Evolutionary conservation across 2,797 vertebrate genomes (phyloP).

Genomic region (Siniperca obscura): DNA sequence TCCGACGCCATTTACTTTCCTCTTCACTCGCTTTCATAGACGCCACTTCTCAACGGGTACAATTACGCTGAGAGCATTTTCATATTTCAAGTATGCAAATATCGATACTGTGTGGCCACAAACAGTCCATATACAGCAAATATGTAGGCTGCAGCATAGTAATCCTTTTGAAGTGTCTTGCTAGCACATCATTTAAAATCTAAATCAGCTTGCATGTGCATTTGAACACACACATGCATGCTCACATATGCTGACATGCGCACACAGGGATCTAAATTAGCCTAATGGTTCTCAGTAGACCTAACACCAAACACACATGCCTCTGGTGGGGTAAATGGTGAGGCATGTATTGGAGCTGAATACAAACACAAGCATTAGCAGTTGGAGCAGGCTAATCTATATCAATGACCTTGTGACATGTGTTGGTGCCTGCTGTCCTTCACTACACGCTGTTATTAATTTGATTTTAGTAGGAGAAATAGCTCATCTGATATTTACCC

Average conservation of each 20-base stretch:
- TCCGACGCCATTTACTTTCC: slow-evolving; percentile 68
- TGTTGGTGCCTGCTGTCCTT: slow-evolving; percentile 40
- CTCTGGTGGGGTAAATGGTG: slow-evolving; percentile 62
- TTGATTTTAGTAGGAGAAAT: slow-evolving; percentile 42
- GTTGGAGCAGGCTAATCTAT: slow-evolving; percentile 54
- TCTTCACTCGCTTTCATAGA: slow-evolving; percentile 61
- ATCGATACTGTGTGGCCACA: slow-evolving; percentile 62
- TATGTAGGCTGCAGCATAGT: slow-evolving; percentile 63
- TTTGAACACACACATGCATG: slow-evolving; percentile 46
- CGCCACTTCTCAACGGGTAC: slow-evolving; percentile 67
- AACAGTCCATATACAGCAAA: slow-evolving; percentile 61
- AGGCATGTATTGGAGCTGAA: slow-evolving; percentile 61
- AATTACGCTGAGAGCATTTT: slow-evolving; percentile 82
- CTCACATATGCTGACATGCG: slow-evolving; percentile 7
- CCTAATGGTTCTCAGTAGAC: slow-evolving; percentile 71
- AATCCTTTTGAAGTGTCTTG: slow-evolving; percentile 68
- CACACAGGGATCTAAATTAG: slow-evolving; percentile 64
- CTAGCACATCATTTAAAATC: slow-evolving; percentile 59
- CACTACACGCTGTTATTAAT: slow-evolving; percentile 46
- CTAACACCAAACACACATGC: slow-evolving; percentile 60
- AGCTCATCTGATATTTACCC: slow-evolving; percentile 15
- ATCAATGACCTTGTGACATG: slow-evolving; percentile 53
- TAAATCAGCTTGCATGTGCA: slow-evolving; percentile 69
- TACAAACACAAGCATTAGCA: slow-evolving; percentile 74
- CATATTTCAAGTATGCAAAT: slow-evolving; percentile 82